These are phyloP conservation scores for Pogonomyrmex barbatus DNA, from an alignment of 1,140 invertebrate species.

Conservation along the genomic window DNA sequence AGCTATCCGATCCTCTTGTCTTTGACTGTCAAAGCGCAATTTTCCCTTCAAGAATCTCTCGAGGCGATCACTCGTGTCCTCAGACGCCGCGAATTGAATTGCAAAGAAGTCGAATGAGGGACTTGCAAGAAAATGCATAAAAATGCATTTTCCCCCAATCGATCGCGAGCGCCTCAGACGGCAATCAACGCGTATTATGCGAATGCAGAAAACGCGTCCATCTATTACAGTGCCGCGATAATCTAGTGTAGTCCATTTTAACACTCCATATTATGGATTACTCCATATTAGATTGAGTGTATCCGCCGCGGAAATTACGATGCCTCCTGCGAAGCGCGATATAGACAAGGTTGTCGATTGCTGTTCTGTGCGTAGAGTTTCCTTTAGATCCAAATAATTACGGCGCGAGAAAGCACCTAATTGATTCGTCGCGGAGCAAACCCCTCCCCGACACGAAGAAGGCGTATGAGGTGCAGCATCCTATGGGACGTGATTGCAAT, in stretches of 20 bases:
- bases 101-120: not conserved
- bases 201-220: not conserved
- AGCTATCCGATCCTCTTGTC: not conserved
- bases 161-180: not conserved
- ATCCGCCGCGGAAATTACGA: conserved; percentile 22
- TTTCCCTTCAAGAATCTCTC: conserved; percentile 1
- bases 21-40: conserved; percentile 15
- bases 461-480: conserved; percentile 31
- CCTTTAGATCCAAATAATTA: conserved; percentile 41
- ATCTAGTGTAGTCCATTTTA: not conserved
- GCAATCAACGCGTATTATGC: conserved; percentile 33
- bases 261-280: not conserved
- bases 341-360: conserved; percentile 17
- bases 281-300: not conserved
- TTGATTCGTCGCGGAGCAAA: conserved; percentile 51
- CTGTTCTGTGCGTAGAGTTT: not conserved
- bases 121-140: conserved; percentile 17
- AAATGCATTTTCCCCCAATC: conserved; percentile 1
- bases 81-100: not conserved
- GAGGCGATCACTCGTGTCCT: not conserved
- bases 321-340: conserved; percentile 10
- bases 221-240: not conserved
- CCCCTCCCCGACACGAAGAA: not conserved
- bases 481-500: conserved; percentile 50
- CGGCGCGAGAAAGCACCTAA: conserved; percentile 35